Evolutionary conservation across 2,888 invertebrate genomes (phyloP), one percentile per base, ranked within the genome.

Genomic region (Dascillus cervinus): DNA sequence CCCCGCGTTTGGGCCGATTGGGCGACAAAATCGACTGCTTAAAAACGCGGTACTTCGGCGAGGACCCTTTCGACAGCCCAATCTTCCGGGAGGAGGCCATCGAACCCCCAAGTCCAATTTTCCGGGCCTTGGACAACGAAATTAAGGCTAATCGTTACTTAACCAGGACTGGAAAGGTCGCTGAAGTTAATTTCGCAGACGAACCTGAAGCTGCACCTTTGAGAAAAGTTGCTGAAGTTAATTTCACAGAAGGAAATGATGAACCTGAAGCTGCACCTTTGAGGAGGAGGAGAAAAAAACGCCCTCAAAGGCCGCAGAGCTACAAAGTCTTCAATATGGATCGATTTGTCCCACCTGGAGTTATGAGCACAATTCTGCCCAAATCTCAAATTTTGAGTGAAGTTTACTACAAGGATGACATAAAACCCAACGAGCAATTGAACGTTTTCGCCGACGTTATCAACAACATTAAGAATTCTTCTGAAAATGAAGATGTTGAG

Each of bases 21-120:
- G 84, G 83, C 1, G 77, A 80, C 42, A 79, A 81, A 65, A 77
- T 86, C 11, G 77, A 80, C 42, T 86, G 86, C 50, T 73, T 80
- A 13, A 82, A 81, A 58, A 66, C 68, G 0, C 82, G 82, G 64
- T 83, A 79, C 56, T 86, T 85, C 55, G 85, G 82, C 1, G 67
- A 72, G 37, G 73, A 84, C 57, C 85, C 85, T 1, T 60, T 85
- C 31, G 83, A 83, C 45, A 84, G 77, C 63, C 84, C 83, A 1
- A 68, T 85, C 44, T 85, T 85, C 47, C 62, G 65, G 34, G 76
- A 77, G 64, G 68, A 72, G 22, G 50, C 62, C 4, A 69, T 75
- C 39, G 58, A 60, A 6, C 60, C 64, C 12, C 73, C 75, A 1
- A 65, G 69, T 48, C 69, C 70, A 17, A 55, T 69, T 32, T 56